A percentile compares a stretch with the other conserved stretches of the same genome.
Conservation (phyloP, 2,113 vertebrate genomes). For the Perca schrenkii region DNA sequence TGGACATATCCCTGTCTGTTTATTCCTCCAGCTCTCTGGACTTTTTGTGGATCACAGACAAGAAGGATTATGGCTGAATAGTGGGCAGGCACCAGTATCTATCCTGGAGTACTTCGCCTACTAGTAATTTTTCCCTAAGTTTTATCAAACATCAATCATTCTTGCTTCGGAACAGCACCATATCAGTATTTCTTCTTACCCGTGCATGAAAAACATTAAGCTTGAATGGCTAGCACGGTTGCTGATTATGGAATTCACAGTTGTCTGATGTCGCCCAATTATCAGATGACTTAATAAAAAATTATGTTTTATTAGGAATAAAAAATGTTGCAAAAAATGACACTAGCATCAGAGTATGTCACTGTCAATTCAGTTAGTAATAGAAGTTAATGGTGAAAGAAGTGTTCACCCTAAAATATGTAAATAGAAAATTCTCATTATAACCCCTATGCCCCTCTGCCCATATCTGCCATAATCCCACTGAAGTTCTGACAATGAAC, state of each 20-base stretch:
- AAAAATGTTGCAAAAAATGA: background rate
- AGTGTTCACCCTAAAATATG: background rate
- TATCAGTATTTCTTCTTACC: background rate
- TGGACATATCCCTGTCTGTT: slow-evolving; percentile 73
- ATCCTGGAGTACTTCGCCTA: slow-evolving; percentile 1
- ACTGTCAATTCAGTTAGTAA: background rate
- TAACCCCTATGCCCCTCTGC: background rate
- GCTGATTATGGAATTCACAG: background rate
- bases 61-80: slow-evolving; percentile 28
- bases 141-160: slow-evolving; percentile 7
- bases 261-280: background rate
- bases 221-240: background rate
- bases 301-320: background rate
- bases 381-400: background rate
- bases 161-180: background rate
- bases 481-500: background rate
- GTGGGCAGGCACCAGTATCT: slow-evolving; percentile 25
- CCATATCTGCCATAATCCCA: background rate
- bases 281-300: background rate
- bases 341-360: background rate
- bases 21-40: slow-evolving; percentile 53
- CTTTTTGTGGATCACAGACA: slow-evolving; percentile 45
- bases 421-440: background rate
- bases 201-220: background rate
- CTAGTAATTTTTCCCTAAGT: background rate